Evolutionary conservation across 2,113 vertebrate species (phyloP).

Genomic region (Antechinus stuartii): DNA sequence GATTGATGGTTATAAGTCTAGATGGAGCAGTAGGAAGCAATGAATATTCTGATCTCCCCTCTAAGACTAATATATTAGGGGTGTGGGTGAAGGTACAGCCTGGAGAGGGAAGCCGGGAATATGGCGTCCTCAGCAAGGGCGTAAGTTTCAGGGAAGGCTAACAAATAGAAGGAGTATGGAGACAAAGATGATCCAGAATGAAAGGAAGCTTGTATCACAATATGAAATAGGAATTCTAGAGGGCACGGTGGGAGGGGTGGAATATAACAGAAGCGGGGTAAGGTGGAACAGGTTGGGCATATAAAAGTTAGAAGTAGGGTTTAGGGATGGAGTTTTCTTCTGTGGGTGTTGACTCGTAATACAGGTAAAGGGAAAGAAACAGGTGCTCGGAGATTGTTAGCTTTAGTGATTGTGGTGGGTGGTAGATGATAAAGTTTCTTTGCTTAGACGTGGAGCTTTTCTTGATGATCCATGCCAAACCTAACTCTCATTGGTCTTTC

Average conservation of each 20-base stretch:
- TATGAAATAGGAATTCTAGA: background rate
- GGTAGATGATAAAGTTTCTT: background rate
- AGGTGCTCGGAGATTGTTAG: background rate
- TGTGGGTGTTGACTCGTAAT: background rate
- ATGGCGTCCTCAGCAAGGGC: background rate
- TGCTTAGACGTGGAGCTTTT: background rate
- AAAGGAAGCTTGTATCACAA: background rate
- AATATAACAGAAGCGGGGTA: background rate
- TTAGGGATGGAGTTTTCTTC: background rate
- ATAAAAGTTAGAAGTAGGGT: background rate
- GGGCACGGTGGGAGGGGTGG: background rate
- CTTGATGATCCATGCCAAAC: background rate
- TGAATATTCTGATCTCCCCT: background rate
- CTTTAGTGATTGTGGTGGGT: background rate
- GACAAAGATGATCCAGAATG: background rate
- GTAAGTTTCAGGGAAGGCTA: background rate
- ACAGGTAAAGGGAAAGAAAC: background rate
- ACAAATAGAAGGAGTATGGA: background rate
- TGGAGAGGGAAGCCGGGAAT: background rate
- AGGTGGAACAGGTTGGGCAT: background rate
- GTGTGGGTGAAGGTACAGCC: background rate
- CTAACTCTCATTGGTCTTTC: background rate
- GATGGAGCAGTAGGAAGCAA: background rate
- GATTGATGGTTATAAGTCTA: background rate
- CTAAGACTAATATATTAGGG: background rate